Conservation (phyloP, 2,888 invertebrate species). For the Eumerus sabulonum region DNA sequence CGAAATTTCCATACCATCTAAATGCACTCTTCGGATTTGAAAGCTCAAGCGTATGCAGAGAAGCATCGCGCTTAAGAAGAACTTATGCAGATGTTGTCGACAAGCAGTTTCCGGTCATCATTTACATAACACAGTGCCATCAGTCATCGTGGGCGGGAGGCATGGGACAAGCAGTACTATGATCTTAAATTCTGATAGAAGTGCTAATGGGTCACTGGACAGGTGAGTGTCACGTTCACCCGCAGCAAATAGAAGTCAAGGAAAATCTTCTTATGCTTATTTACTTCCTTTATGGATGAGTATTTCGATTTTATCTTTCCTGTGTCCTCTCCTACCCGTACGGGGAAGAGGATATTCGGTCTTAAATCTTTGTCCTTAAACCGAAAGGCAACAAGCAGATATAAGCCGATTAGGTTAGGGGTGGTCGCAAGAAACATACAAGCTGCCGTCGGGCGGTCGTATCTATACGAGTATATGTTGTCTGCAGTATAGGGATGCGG, state of each 20-base stretch:
- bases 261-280: constrained; percentile 66
- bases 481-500: constrained; percentile 2
- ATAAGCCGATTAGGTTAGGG: constrained; percentile 66
- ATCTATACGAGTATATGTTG: constrained; percentile 13
- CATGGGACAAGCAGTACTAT: constrained; percentile 18
- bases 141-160: constrained; percentile 38
- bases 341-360: constrained; percentile 53
- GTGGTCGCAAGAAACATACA: constrained; percentile 63
- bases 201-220: constrained; percentile 65
- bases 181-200: constrained; percentile 62
- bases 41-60: constrained; percentile 42
- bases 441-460: constrained; percentile 39
- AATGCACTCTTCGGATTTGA: constrained; percentile 1
- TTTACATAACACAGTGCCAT: constrained; percentile 54
- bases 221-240: constrained; percentile 32
- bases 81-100: constrained; percentile 62
- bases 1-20: constrained; percentile 42
- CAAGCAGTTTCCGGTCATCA: constrained; percentile 31
- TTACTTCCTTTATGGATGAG: constrained; percentile 54
- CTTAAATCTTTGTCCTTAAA: constrained; percentile 63
- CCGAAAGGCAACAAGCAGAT: constrained; percentile 67
- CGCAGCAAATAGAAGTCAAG: background rate
- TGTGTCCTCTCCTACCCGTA: constrained; percentile 21
- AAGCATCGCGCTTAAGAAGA: constrained; percentile 45
- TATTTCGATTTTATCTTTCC: constrained; percentile 14